Evolutionary conservation across 1,140 invertebrate genomes (phyloP).

Genomic region (Nixonia krombeini): DNA sequence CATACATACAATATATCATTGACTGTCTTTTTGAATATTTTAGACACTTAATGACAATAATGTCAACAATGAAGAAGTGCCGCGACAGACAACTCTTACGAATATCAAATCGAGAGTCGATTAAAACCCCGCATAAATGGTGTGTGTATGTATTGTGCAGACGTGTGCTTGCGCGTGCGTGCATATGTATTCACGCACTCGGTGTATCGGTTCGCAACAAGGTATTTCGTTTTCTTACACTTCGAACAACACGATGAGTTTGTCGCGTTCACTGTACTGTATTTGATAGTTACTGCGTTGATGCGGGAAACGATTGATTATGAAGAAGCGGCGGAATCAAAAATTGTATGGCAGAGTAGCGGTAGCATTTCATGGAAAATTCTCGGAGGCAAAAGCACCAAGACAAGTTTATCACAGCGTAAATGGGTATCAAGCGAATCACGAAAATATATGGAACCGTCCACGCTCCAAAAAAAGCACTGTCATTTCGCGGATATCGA

Average conservation of each 20-base stretch:
- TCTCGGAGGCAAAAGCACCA: conserved; percentile 32
- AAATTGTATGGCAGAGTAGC: conserved; percentile 40
- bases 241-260: conserved; percentile 2
- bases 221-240: too few species aligned
- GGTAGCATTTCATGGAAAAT: conserved; percentile 46
- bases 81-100: too few species aligned
- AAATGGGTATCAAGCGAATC: conserved; percentile 20
- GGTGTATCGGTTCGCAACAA: too few species aligned
- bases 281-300: background rate
- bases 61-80: too few species aligned
- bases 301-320: conserved; percentile 2
- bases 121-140: conserved; percentile 2
- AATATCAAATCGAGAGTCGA: conserved; percentile 2
- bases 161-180: too few species aligned
- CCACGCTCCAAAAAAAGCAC: conserved; percentile 7
- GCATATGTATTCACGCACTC: too few species aligned
- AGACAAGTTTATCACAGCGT: conserved; percentile 2
- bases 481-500: conserved; percentile 14
- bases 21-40: too few species aligned
- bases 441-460: background rate
- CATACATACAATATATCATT: too few species aligned
- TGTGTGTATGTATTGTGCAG: too few species aligned
- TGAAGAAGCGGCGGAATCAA: conserved; percentile 54
- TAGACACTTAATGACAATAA: too few species aligned
- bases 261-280: conserved; percentile 1